Conservation (phyloP, 2,797 vertebrate genomes). For the Prunella strophiata region DNA sequence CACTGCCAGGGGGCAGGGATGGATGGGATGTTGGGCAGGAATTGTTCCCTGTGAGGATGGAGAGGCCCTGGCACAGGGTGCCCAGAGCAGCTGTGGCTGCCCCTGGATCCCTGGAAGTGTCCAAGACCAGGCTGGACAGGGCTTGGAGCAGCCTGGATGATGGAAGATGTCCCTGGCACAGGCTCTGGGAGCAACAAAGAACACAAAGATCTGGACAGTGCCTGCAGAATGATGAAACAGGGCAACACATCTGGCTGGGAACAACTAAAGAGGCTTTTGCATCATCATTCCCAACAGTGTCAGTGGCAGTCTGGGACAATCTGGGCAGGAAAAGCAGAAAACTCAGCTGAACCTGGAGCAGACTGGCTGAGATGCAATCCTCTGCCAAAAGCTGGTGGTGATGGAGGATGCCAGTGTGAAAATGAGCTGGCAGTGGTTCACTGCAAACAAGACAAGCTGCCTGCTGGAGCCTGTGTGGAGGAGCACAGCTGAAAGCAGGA, state of each 20-base stretch:
- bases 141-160: not conserved
- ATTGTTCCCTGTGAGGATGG: not conserved
- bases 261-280: not conserved
- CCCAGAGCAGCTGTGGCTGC: not conserved
- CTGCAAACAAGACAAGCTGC: not conserved
- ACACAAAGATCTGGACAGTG: not conserved
- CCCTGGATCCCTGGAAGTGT: not conserved
- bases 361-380: not conserved
- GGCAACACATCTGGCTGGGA: not conserved
- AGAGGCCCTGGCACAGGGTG: accelerated
- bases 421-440: not conserved
- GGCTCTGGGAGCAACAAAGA: not conserved
- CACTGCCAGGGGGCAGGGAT: not conserved
- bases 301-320: not conserved
- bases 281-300: not conserved
- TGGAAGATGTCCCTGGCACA: not conserved
- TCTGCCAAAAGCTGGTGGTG: not conserved
- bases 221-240: not conserved
- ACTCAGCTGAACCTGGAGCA: not conserved
- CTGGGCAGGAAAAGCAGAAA: not conserved
- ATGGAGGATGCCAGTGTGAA: not conserved
- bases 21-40: not conserved
- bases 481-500: not conserved
- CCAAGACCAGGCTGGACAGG: accelerated
- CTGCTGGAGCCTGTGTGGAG: not conserved